Evolutionary conservation across 2,113 vertebrate genomes (phyloP).

Genomic region (Ameiurus melas): DNA sequence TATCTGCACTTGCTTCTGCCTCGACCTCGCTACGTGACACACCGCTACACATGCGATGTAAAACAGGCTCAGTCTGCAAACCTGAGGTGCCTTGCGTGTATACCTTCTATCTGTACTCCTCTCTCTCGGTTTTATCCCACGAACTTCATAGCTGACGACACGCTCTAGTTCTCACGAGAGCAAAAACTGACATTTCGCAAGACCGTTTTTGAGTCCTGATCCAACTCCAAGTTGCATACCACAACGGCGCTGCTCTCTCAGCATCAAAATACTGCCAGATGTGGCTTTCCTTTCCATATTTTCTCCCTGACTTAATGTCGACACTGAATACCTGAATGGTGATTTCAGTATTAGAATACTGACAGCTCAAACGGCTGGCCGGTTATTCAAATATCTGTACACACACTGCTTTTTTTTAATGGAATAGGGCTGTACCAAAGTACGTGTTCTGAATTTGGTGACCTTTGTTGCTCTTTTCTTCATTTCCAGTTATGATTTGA

Average conservation of each 20-base stretch:
- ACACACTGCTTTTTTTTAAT: neutral
- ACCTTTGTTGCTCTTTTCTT: neutral
- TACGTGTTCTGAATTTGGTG: neutral
- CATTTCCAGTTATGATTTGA: neutral
- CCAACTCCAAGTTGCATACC: neutral
- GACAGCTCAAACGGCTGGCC: neutral
- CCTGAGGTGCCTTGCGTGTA: neutral
- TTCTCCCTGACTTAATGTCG: neutral
- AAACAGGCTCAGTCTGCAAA: neutral
- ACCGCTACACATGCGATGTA: neutral
- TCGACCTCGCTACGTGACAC: no score
- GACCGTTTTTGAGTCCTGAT: neutral
- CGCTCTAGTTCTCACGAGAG: neutral
- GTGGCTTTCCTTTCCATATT: neutral
- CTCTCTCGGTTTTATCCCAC: neutral
- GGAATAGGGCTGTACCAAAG: neutral
- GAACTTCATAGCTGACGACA: neutral
- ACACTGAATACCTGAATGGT: neutral
- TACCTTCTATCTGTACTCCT: neutral
- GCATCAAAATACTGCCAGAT: neutral
- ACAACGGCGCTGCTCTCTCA: neutral
- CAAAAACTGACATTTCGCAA: neutral
- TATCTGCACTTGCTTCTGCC: no score
- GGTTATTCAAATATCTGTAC: neutral
- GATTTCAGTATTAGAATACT: neutral